A percentile compares a stretch with the other conserved stretches of the same genome.
Evolutionary conservation across 2,888 invertebrate genomes (phyloP).

Genomic region (Cataglyphis rosenhaueri): DNA sequence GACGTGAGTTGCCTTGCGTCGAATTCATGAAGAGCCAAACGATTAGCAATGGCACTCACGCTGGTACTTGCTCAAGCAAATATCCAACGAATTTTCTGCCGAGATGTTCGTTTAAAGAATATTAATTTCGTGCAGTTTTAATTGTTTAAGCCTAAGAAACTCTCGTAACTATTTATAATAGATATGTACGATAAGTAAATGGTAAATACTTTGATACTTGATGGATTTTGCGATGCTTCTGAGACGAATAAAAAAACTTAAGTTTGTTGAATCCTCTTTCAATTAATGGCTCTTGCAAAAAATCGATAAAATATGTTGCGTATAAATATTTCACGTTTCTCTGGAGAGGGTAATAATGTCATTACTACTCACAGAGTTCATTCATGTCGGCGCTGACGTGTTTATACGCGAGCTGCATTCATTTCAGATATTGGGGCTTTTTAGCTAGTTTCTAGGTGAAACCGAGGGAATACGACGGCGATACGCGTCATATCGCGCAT

Average conservation of each 20-base stretch:
- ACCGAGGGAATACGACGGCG: conserved; percentile 48
- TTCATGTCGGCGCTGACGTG: conserved; percentile 49
- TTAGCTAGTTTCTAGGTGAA: conserved; percentile 64
- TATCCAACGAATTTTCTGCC: neutral
- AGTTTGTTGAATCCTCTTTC: neutral
- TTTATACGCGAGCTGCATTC: conserved; percentile 59
- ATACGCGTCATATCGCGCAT: conserved; percentile 61
- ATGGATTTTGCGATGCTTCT: neutral
- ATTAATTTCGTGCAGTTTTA: neutral
- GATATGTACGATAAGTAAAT: neutral
- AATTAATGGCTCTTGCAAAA: neutral
- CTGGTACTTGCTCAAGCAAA: neutral
- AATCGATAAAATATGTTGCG: neutral
- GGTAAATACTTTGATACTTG: neutral
- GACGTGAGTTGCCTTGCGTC: conserved; percentile 37
- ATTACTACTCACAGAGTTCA: conserved; percentile 17
- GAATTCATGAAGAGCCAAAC: conserved; percentile 43
- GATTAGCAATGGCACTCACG: conserved; percentile 28
- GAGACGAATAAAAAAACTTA: neutral
- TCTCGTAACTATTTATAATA: neutral
- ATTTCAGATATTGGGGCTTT: neutral
- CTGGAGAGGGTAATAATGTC: neutral
- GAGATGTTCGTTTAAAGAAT: neutral
- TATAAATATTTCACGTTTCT: neutral
- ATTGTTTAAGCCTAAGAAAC: neutral